Evolutionary conservation across 2,113 vertebrate genomes (phyloP), one percentile per base, ranked within the genome.

Genomic region (Sinocyclocheilus anophthalmus): DNA sequence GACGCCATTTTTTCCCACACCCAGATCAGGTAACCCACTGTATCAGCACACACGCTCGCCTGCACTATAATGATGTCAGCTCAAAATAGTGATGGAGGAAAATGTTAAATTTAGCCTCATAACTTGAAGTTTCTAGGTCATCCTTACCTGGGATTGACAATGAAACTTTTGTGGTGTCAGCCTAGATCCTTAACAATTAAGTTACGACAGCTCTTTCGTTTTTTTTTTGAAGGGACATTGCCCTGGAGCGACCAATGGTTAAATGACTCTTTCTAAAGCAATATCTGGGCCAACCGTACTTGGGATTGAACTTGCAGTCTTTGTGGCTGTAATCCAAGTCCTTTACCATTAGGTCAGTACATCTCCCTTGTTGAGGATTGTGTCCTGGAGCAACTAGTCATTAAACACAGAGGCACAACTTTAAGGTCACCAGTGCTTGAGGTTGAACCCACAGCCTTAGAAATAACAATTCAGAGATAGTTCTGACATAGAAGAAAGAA

Each of bases 91-190:
- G 63, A 83, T 83, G 81, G 26, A 70, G 48, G 6, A 70, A 65
- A 70, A 70, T 83, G 45, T 70, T 70, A 83, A 83, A 70, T 70
- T 83, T 83, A 70, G 65, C 30, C 4, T 55, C 14, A 57, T 14
- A 69, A 70, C 65, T 70, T 70, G 45, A 70, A 70, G 63, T 83
- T 70, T 83, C 81, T 83, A 70, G 81, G 81, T 83, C 81, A 70
- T 83, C 18, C 81, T 55, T 83, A 83, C 81, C 81, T 83, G 81
- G 55, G 81, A 83, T 70, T 83, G 81, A 83, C 81, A 83, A 70
- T 20, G 45, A 70, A 83, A 70, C 45, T 53, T 83, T 83, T 70
- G 81, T 83, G 81, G 81, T 83, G 81, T 83, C 81, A 83, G 81
- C 81, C 81, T 83, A 83, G 81, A 83, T 83, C 81, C 63, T 55